Evolutionary conservation across 2,113 vertebrate species (phyloP).

Genomic region (Menidia beryllina): DNA sequence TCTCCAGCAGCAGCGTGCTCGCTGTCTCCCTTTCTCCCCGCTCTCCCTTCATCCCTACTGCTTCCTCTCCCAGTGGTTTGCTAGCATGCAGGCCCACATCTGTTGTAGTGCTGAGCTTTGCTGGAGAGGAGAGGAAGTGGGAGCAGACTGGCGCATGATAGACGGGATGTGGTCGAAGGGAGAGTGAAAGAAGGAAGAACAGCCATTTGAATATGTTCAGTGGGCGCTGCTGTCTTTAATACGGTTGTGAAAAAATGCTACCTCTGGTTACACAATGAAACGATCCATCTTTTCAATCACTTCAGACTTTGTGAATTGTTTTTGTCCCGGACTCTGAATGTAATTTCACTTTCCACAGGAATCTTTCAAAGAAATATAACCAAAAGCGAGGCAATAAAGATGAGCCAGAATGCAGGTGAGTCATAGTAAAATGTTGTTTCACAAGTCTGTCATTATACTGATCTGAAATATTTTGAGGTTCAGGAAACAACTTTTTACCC

Average conservation of each 20-base stretch:
- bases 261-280: not conserved
- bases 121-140: constrained; percentile 81
- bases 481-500: not conserved
- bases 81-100: constrained; percentile 58
- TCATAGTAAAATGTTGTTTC: not conserved
- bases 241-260: not conserved
- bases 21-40: constrained; percentile 10
- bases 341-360: constrained; percentile 76
- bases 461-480: not conserved
- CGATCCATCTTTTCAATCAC: not conserved
- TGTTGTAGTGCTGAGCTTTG: constrained; percentile 69
- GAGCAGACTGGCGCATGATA: constrained; percentile 81
- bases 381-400: constrained; percentile 88
- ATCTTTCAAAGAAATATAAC: constrained; percentile 90
- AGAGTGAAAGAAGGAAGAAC: constrained; percentile 70
- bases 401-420: constrained; percentile 90
- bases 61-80: constrained; percentile 55
- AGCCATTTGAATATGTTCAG: constrained; percentile 43
- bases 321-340: not conserved
- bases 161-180: constrained; percentile 75
- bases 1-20: constrained; percentile 64
- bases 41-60: constrained; percentile 18
- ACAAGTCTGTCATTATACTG: not conserved
- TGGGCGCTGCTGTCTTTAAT: constrained; percentile 28
- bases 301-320: not conserved